Conservation (phyloP, 1,140 invertebrate species). For the Drosophila sturtevanti region DNA sequence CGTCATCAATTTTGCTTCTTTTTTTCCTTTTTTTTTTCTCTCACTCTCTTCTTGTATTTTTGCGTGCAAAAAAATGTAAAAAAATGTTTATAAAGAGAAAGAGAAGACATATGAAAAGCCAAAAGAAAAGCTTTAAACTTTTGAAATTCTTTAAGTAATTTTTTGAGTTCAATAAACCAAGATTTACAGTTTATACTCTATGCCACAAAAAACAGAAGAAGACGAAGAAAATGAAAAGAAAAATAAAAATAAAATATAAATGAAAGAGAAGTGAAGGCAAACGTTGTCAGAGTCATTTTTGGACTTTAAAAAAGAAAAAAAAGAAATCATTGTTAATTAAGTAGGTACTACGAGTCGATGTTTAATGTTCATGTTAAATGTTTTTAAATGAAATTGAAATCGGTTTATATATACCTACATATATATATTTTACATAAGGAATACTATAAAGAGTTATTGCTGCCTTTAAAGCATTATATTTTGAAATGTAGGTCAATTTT, state of each 20-base stretch:
- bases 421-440: no score
- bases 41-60: neutral
- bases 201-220: neutral
- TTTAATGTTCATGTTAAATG: neutral
- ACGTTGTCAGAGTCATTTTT: no score
- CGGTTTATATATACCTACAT: no score
- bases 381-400: no score
- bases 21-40: neutral
- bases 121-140: constrained; percentile 5
- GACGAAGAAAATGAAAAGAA: no score
- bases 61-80: constrained; percentile 5
- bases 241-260: no score
- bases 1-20: constrained; percentile 62
- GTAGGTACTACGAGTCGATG: neutral
- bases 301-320: no score
- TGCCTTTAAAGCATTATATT: no score
- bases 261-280: neutral
- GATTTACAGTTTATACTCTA: neutral
- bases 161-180: constrained; percentile 35
- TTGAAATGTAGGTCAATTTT: no score
- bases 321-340: neutral
- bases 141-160: constrained; percentile 3
- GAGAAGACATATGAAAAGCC: constrained; percentile 11
- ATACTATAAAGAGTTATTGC: no score
- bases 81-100: constrained; percentile 25